Evolutionary conservation across 2,113 vertebrate species (phyloP).

Genomic region (Acrocephalus arundinaceus): DNA sequence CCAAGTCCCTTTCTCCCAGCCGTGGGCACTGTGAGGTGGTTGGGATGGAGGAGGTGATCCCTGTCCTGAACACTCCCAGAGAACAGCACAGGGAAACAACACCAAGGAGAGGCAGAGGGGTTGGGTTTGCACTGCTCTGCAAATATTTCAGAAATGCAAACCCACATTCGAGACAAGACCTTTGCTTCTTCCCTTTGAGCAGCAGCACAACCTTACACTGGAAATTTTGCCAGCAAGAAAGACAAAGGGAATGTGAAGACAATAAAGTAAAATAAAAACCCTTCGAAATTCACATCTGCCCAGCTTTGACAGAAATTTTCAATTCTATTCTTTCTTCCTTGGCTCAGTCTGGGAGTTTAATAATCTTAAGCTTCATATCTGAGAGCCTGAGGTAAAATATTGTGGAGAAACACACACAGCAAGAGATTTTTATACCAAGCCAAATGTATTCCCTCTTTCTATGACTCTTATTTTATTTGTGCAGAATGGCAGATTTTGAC

Average conservation of each 20-base stretch:
- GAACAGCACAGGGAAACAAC: neutral
- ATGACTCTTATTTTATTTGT: neutral
- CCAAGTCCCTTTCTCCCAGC: neutral
- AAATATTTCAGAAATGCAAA: neutral
- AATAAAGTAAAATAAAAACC: neutral
- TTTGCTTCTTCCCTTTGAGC: neutral
- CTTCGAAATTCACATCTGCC: neutral
- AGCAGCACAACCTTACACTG: neutral
- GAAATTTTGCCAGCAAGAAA: neutral
- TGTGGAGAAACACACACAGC: neutral
- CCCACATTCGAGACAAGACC: fast-evolving
- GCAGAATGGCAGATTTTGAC: neutral
- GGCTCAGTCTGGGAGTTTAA: neutral
- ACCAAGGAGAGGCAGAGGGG: neutral
- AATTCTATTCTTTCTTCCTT: neutral
- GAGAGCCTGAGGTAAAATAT: neutral
- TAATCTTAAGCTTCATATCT: neutral
- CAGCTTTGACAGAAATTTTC: neutral
- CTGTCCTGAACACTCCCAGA: neutral
- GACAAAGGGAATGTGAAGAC: neutral
- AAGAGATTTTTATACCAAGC: neutral
- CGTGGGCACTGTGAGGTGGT: neutral
- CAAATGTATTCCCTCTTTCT: neutral
- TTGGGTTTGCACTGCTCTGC: neutral
- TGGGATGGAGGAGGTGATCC: fast-evolving